Percentiles rank a stretch among this genome's conserved stretches.
phyloP scores from a whole-genome alignment of 2,113 vertebrate species.

The Tympanuchus pallidicinctus region DNA sequence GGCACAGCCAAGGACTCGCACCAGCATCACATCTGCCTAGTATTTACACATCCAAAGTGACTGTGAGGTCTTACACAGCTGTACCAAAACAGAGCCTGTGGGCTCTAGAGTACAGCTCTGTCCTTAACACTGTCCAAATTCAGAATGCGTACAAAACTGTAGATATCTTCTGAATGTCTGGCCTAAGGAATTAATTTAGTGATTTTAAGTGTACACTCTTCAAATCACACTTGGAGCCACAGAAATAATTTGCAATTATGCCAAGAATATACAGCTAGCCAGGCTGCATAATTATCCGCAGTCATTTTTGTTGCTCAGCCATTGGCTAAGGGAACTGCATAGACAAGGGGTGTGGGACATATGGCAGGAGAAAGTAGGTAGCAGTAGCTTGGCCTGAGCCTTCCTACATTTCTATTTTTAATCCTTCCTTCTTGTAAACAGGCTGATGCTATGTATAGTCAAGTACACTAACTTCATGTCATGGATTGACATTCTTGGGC shows the following conservation, averaged over 20 bases:
- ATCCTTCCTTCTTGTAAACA: not conserved
- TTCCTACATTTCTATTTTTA: not conserved
- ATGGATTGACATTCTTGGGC: not conserved
- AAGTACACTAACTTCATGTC: not conserved
- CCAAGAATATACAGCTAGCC: not conserved
- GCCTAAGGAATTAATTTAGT: not conserved
- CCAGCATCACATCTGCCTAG: not conserved
- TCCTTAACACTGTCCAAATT: not conserved
- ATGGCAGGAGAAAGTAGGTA: not conserved
- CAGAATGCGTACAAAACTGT: not conserved
- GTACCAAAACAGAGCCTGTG: not conserved
- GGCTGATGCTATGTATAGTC: constrained; percentile 2
- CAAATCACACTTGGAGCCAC: not conserved
- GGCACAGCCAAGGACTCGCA: not conserved
- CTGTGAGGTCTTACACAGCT: not conserved
- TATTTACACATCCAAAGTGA: not conserved
- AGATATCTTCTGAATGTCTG: not conserved
- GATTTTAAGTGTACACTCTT: not conserved
- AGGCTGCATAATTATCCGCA: not conserved
- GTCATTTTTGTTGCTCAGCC: not conserved
- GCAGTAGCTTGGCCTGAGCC: not conserved
- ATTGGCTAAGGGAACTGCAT: not conserved
- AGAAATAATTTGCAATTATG: not conserved
- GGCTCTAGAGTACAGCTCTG: not conserved
- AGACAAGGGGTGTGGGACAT: not conserved